phyloP scores from a whole-genome alignment of 1,140 invertebrate species.

The Ctenoplectra terminalis region DNA sequence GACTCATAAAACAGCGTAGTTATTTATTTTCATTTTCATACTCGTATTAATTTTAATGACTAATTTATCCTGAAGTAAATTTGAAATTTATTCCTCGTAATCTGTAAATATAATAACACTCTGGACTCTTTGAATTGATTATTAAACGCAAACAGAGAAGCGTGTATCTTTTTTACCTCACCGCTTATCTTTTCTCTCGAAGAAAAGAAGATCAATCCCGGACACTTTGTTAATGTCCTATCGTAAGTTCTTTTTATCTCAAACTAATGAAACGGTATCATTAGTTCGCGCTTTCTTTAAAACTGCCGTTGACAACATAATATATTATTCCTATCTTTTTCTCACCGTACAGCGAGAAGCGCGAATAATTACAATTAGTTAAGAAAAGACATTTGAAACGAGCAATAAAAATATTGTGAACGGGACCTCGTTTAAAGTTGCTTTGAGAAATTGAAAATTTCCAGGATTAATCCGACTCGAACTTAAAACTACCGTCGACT shows the following conservation, averaged over 20 bases:
- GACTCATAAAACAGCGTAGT: no score
- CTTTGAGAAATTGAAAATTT: background rate
- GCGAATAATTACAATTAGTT: no score
- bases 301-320: conserved; percentile 8
- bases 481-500: background rate
- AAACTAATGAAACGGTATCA: conserved; percentile 6
- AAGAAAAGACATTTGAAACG: background rate
- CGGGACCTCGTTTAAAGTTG: background rate
- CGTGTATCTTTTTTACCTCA: no score
- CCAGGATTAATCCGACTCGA: background rate
- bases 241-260: conserved; percentile 16
- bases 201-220: conserved; percentile 1
- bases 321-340: background rate
- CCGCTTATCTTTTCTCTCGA: background rate
- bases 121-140: background rate
- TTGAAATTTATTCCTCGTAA: background rate
- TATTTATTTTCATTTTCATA: no score
- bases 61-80: background rate
- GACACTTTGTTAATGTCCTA: conserved; percentile 20
- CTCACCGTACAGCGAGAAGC: background rate
- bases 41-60: background rate
- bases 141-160: background rate
- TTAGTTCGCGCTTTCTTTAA: conserved; percentile 12
- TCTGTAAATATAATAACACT: background rate
- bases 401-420: background rate